These are phyloP conservation scores for Alloscopus bannaensis DNA, from an alignment of 2,888 invertebrate species.

Conservation along the genomic window DNA sequence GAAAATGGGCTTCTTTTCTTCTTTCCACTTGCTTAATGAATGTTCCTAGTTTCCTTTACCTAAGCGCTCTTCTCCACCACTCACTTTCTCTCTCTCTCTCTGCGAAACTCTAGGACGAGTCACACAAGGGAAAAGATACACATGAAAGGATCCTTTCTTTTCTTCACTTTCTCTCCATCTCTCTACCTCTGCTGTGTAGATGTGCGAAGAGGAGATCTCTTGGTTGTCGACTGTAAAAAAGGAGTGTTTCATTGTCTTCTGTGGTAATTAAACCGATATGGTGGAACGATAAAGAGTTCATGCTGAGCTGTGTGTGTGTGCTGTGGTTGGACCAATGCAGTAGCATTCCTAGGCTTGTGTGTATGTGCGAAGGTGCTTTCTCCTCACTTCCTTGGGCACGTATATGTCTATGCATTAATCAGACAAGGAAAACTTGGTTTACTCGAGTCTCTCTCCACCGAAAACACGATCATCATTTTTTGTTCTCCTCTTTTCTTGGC, in stretches of 20 bases:
- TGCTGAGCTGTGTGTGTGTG: neutral
- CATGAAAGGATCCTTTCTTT: neutral
- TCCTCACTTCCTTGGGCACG: no score
- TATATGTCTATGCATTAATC: no score
- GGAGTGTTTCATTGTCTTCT: constrained; percentile 61
- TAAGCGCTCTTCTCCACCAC: constrained; percentile 12
- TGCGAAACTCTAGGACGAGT: constrained; percentile 2
- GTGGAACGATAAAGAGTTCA: constrained; percentile 59
- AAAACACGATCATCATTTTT: no score
- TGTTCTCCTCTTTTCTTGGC: no score
- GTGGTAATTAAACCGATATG: constrained; percentile 67
- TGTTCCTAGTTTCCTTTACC: constrained; percentile 8
- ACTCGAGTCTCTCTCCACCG: no score
- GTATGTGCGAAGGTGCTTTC: no score
- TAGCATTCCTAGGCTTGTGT: no score
- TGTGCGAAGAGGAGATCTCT: no score
- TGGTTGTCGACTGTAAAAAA: constrained; percentile 39
- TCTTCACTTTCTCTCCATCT: neutral
- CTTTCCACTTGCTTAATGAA: constrained; percentile 11
- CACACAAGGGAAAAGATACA: neutral
- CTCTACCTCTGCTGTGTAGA: constrained; percentile 1
- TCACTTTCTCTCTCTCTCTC: constrained; percentile 38
- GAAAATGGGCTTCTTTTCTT: neutral
- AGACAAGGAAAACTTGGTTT: no score
- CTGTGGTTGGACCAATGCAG: neutral